Evolutionary conservation across 23 tunicate species (phyloP).

Genomic region (Botrylloides violaceus): DNA sequence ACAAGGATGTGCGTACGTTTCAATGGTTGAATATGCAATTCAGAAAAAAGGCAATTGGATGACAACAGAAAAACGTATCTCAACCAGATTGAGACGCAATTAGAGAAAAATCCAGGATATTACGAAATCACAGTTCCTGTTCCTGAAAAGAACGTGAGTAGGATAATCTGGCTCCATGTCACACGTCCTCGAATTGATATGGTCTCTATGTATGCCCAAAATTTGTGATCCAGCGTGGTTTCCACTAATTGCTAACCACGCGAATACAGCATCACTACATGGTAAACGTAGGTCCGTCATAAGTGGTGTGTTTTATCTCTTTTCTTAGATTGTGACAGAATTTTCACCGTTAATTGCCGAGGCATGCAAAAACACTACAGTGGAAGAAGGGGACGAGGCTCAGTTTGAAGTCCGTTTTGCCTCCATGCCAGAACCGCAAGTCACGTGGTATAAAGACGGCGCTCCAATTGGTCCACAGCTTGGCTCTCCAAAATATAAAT

Average conservation of each 20-base stretch:
- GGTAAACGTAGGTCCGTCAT: no score
- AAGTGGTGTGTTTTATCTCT: no score
- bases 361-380: slow-evolving; percentile 27
- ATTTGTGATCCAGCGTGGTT: no score
- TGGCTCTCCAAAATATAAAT: slow-evolving; percentile 34
- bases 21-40: no score
- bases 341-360: slow-evolving; percentile 88
- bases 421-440: slow-evolving; percentile 77
- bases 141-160: slow-evolving; percentile 27
- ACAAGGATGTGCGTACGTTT: no score
- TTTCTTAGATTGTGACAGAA: slow-evolving; percentile 50
- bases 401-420: slow-evolving; percentile 70
- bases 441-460: slow-evolving; percentile 96
- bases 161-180: no score
- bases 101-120: slow-evolving; percentile 24
- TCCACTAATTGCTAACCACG: no score
- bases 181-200: no score
- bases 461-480: slow-evolving; percentile 42
- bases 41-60: slow-evolving; percentile 52
- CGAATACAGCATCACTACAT: no score
- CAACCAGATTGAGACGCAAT: slow-evolving; percentile 61
- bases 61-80: slow-evolving; percentile 48
- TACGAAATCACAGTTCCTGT: slow-evolving; percentile 73
- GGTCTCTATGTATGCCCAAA: no score
- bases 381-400: slow-evolving; percentile 49